phyloP scores from a whole-genome alignment of 2,797 vertebrate species.

The Syncerus caffer region DNA sequence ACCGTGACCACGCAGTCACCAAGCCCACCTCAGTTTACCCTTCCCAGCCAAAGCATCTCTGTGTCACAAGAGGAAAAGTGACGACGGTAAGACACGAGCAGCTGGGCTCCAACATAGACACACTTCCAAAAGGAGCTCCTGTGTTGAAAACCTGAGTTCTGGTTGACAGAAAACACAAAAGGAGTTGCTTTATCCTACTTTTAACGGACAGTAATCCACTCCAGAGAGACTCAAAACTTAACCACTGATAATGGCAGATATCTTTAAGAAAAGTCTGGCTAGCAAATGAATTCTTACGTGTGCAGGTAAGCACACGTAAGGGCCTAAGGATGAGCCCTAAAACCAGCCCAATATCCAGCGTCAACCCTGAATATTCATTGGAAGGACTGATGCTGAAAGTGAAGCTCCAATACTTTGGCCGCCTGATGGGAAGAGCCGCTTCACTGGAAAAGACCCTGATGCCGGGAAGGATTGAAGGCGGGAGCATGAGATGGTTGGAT shows the following conservation, averaged over 20 bases:
- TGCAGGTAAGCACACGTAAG: not conserved
- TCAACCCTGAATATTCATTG: not conserved
- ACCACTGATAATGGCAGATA: not conserved
- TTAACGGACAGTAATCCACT: not conserved
- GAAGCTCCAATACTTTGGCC: not conserved
- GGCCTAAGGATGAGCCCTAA: not conserved
- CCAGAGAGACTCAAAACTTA: not conserved
- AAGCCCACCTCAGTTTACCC: not conserved
- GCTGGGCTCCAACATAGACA: not conserved
- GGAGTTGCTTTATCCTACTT: not conserved
- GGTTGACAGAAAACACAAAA: not conserved
- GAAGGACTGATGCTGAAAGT: not conserved
- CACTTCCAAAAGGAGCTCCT: not conserved
- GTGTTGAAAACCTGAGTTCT: not conserved
- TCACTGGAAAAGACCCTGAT: not conserved
- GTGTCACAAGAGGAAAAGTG: not conserved
- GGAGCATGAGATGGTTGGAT: not conserved
- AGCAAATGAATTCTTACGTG: not conserved
- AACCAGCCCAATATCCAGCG: not conserved
- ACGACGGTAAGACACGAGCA: not conserved
- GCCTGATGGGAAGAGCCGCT: rapidly evolving
- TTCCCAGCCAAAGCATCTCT: not conserved
- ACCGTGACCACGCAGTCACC: too few species aligned
- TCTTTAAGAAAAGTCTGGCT: not conserved
- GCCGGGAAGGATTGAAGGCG: not conserved